Conservation (phyloP, 2,888 invertebrate species). For the Siphlonurus alternatus region DNA sequence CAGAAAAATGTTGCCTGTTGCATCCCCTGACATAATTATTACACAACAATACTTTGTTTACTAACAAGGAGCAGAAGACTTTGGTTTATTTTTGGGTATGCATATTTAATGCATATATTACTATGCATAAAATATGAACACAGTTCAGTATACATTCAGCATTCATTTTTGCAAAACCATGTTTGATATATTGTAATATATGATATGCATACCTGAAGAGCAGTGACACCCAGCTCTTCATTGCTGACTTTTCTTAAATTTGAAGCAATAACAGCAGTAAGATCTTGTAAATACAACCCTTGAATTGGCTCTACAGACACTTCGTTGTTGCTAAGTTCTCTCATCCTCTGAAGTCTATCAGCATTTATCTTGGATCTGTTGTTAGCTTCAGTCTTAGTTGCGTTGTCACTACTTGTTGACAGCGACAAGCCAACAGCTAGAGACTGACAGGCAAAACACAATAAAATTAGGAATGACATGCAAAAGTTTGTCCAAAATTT, state of each 20-base stretch:
- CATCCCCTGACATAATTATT: too few species aligned
- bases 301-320: conserved; percentile 13
- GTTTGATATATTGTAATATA: too few species aligned
- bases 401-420: background rate
- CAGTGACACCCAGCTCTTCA: conserved; percentile 26
- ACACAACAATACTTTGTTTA: too few species aligned
- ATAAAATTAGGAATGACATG: too few species aligned
- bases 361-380: too few species aligned
- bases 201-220: conserved; percentile 25
- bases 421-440: background rate
- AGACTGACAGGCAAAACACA: background rate
- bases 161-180: too few species aligned
- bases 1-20: too few species aligned
- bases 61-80: too few species aligned
- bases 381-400: background rate
- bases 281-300: conserved; percentile 15
- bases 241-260: conserved; percentile 23
- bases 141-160: background rate
- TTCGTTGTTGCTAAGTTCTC: conserved; percentile 1
- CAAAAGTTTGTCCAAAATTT: too few species aligned
- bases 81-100: background rate
- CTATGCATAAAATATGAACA: too few species aligned
- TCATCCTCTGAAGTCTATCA: background rate
- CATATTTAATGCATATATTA: background rate
- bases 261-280: conserved; percentile 19